Evolutionary conservation across 1,140 invertebrate genomes (phyloP).

Genomic region (Drosophila nannoptera): DNA sequence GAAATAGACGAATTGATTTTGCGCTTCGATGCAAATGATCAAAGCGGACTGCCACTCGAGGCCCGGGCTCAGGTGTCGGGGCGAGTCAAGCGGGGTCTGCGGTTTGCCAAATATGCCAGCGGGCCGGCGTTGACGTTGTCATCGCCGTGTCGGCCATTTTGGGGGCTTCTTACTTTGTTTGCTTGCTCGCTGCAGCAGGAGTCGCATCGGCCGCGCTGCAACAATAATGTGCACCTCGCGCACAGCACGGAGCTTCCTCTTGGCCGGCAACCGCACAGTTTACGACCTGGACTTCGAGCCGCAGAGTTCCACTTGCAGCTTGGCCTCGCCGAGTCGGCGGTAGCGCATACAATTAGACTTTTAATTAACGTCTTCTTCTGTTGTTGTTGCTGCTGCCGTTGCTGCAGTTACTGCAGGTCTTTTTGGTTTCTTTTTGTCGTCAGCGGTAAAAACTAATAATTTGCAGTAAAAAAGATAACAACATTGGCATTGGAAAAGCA

Average conservation of each 20-base stretch:
- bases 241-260: conserved; percentile 23
- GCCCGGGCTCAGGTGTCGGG: conserved; percentile 56
- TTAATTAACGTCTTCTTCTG: conserved; percentile 67
- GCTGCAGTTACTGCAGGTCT: background rate
- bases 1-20: conserved; percentile 74
- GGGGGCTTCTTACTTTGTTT: conserved; percentile 22
- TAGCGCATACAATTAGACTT: conserved; percentile 75
- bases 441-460: conserved; percentile 74
- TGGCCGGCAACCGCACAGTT: conserved; percentile 27
- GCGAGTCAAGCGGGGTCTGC: conserved; percentile 27
- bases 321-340: conserved; percentile 27
- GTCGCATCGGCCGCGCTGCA: background rate
- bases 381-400: background rate
- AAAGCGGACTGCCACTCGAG: conserved; percentile 47
- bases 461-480: conserved; percentile 77
- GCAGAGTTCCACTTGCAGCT: conserved; percentile 8
- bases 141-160: conserved; percentile 26
- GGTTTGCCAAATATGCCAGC: conserved; percentile 45
- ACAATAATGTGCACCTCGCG: conserved; percentile 5
- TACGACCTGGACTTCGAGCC: conserved; percentile 27
- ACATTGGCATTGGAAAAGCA: conserved; percentile 62
- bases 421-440: conserved; percentile 55
- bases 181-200: conserved; percentile 2
- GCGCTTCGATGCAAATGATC: conserved; percentile 72
- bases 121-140: background rate